A percentile compares a stretch with the other conserved stretches of the same genome.
Evolutionary conservation across 2,888 invertebrate genomes (phyloP).

Genomic region (Rapana venosa): DNA sequence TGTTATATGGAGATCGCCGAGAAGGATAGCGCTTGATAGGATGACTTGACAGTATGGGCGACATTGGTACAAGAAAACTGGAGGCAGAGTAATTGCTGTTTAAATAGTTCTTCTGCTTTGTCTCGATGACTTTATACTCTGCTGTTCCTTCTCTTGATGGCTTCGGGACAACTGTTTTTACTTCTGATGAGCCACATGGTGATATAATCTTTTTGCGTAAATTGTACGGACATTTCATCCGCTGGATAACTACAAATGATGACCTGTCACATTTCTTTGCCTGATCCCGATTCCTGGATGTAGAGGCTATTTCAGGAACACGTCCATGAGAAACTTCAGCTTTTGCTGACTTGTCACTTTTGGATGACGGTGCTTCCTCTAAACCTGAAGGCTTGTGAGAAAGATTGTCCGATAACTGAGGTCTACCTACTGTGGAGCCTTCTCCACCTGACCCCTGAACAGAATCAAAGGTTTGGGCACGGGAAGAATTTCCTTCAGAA

Average conservation of each 20-base stretch:
- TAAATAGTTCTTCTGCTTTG: not conserved
- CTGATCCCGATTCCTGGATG: not conserved
- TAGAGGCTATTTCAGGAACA: not conserved
- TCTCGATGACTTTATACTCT: not conserved
- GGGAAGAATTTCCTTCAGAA: not conserved
- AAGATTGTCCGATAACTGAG: not conserved
- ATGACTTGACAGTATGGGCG: not conserved
- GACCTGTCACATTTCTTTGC: not conserved
- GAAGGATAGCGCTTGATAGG: constrained; percentile 14
- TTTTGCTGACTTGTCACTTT: not conserved
- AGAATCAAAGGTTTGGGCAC: not conserved
- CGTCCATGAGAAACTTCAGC: not conserved
- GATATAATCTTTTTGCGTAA: not conserved
- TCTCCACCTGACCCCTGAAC: constrained; percentile 1
- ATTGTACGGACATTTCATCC: not conserved
- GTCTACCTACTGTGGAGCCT: not conserved
- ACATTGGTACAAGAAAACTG: not conserved
- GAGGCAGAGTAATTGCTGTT: constrained; percentile 17
- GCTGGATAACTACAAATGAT: not conserved
- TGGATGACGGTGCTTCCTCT: not conserved
- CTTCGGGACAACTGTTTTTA: not conserved
- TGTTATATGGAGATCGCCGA: constrained; percentile 23
- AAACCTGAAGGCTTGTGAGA: not conserved
- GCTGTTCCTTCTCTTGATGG: not conserved
- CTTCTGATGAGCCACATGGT: not conserved